Evolutionary conservation across 2,797 vertebrate genomes (phyloP).

Genomic region (Potorous gilbertii): DNA sequence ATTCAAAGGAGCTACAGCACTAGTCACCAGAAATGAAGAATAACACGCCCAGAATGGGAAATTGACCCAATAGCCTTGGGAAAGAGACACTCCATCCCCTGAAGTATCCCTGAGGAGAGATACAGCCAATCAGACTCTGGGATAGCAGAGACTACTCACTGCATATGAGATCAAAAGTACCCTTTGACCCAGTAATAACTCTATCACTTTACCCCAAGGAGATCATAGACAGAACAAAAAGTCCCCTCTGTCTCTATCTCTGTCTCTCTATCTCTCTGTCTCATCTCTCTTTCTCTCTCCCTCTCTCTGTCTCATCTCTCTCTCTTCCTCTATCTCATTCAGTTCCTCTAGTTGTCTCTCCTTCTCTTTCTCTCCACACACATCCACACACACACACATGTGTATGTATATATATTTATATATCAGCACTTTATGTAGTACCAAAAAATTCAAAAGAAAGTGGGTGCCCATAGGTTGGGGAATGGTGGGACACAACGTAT

Average conservation of each 20-base stretch:
- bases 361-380: too few relatives aligned
- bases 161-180: background rate
- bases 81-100: background rate
- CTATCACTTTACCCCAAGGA: background rate
- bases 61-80: background rate
- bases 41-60: background rate
- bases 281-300: too few relatives aligned
- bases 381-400: fast-evolving
- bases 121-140: background rate
- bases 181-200: background rate
- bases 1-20: background rate
- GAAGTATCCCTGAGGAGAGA: background rate
- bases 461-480: background rate
- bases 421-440: background rate
- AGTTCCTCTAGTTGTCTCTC: too few relatives aligned
- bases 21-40: background rate
- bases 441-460: background rate
- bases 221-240: background rate
- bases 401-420: background rate
- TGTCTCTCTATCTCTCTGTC: too few relatives aligned
- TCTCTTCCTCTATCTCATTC: too few relatives aligned
- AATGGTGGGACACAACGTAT: background rate
- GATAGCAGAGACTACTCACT: background rate
- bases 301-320: too few relatives aligned
- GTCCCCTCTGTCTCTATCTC: background rate